Evolutionary conservation across 2,113 vertebrate genomes (phyloP), one percentile per base, ranked within the genome.

Genomic region (Oncorhynchus gorbuscha): DNA sequence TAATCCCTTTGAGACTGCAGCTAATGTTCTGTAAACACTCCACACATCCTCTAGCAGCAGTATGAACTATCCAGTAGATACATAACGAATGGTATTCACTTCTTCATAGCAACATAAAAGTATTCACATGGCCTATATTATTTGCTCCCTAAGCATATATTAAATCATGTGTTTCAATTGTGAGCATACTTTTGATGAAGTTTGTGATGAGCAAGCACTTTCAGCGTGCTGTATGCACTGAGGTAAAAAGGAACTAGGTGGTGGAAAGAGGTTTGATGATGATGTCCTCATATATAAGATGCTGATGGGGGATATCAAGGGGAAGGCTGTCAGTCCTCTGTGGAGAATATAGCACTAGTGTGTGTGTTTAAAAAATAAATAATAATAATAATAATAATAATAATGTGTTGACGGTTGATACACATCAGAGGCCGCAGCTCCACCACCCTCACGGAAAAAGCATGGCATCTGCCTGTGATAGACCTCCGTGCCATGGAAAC

Each of bases 401-500:
- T 28, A 3, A 28, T 28, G 28, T 28, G 39, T 39, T 7, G 14
- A 13, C 7, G 16, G 62, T 30, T 61, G 28, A 62, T 11, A 26
- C 49, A 80, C 69, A 79, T 80, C 72, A 83, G 76, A 86, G 73
- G 59, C 72, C 4, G 2, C 5, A n/a, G 26, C 71, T 59, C 70
- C 26, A 28, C 70, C 78, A 51, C 58, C 14, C 11, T 30, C 68
- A 58, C 5, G 35, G 62, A 81, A 80, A 84, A 74, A 81, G 48
- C 76, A 45, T 59, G 78, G 66, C 45, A 35, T 22, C 39, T 67
- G 65, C 75, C 32, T 61, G 69, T 71, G 70, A 75, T 51, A 72
- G 61, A 39, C 70, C 70, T 51, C 72, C 66, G 45, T 76, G 68
- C 78, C 71, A 81, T 84, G 69, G 75, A 76, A 83, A 83, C 69